A percentile compares a stretch with the other conserved stretches of the same genome.
phyloP scores from a whole-genome alignment of 1,140 invertebrate species.

The Hormaphis cornu region DNA sequence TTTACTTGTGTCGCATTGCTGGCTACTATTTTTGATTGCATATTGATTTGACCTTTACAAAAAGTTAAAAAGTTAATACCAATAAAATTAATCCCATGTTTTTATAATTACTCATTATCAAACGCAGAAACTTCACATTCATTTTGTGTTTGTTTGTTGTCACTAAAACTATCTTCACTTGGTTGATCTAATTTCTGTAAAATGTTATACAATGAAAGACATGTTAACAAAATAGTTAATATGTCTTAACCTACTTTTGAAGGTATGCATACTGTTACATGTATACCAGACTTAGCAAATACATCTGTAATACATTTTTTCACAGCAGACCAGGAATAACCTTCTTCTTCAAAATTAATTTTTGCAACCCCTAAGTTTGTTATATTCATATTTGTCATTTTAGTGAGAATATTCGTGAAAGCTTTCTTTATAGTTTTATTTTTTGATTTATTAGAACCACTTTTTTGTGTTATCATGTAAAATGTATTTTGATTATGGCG shows the following conservation, averaged over 20 bases:
- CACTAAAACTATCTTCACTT: not conserved
- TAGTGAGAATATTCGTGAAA: slow-evolving; percentile 40
- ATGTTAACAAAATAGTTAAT: no score
- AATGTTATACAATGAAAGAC: no score
- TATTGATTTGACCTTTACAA: no score
- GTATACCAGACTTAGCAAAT: slow-evolving; percentile 45
- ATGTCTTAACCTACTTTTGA: slow-evolving; percentile 11
- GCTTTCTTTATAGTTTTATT: slow-evolving; percentile 39
- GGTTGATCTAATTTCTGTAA: not conserved
- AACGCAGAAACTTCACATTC: not conserved
- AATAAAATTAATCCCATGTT: no score
- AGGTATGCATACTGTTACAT: slow-evolving; percentile 45
- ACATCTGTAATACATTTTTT: slow-evolving; percentile 45
- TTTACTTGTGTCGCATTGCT: no score
- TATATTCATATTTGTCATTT: slow-evolving; percentile 43
- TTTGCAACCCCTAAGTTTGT: slow-evolving; percentile 50
- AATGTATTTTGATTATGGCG: slow-evolving; percentile 47
- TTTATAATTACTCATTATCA: not conserved
- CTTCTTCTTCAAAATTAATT: slow-evolving; percentile 56
- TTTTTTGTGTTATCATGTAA: slow-evolving; percentile 47
- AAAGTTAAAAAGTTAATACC: no score
- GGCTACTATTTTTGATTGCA: no score
- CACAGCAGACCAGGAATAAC: slow-evolving; percentile 51
- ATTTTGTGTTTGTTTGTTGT: not conserved
- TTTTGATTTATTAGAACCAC: slow-evolving; percentile 42